A percentile compares a stretch with the other conserved stretches of the same genome.
Conservation (phyloP, 1,140 invertebrate genomes). For the Samia ricini region DNA sequence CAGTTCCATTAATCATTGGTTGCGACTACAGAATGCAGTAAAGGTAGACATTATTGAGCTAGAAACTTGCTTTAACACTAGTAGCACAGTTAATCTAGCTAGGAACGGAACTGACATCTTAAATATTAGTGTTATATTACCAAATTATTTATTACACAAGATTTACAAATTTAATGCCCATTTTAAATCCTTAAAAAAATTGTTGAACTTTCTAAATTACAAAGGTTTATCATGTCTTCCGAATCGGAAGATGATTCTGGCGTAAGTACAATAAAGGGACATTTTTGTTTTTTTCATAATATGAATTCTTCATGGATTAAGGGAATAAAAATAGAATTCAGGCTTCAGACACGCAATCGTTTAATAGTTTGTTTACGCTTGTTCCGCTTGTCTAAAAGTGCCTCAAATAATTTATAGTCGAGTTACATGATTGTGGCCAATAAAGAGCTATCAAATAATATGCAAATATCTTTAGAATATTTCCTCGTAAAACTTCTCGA, state of each 20-base stretch:
- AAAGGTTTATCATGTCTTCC: conserved; percentile 10
- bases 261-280: conserved; percentile 30
- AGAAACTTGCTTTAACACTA: background rate
- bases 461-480: conserved; percentile 58
- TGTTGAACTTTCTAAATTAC: background rate
- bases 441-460: conserved; percentile 63
- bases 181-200: background rate
- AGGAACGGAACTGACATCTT: background rate
- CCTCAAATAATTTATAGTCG: conserved; percentile 56
- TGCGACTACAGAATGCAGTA: conserved; percentile 41
- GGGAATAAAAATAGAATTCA: conserved; percentile 30
- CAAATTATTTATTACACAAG: too few relatives aligned
- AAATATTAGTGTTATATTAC: background rate
- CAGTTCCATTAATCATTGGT: background rate
- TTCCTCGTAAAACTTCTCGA: conserved; percentile 50
- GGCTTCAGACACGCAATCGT: conserved; percentile 51
- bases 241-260: conserved; percentile 27
- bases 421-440: conserved; percentile 64
- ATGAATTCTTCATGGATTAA: conserved; percentile 33
- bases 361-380: conserved; percentile 70
- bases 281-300: conserved; percentile 32
- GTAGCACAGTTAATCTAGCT: background rate
- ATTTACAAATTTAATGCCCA: too few relatives aligned
- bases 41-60: background rate
- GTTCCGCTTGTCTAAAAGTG: conserved; percentile 50